These are phyloP conservation scores for Lacerta viridis DNA, from an alignment of 2,797 vertebrate species.

Conservation along the genomic window DNA sequence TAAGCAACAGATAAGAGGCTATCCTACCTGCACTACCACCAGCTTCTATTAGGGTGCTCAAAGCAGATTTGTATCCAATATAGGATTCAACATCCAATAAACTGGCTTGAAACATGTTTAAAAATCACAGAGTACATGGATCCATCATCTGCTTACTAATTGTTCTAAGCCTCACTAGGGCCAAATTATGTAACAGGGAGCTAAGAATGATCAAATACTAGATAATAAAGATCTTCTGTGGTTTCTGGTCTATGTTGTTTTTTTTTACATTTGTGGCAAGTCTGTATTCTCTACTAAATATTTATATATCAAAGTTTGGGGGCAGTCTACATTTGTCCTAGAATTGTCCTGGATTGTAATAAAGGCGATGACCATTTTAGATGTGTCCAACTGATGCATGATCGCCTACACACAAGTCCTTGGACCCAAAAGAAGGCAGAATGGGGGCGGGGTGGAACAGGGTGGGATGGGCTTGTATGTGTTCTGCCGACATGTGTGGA, in stretches of 20 bases:
- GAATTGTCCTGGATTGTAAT: neutral
- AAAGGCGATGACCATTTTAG: neutral
- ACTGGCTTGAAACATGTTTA: neutral
- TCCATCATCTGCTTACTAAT: neutral
- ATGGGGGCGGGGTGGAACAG: no score
- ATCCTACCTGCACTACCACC: no score
- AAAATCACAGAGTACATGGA: neutral
- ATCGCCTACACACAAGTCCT: no score
- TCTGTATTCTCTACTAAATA: neutral
- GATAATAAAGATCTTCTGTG: neutral
- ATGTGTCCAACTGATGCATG: no score
- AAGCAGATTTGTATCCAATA: neutral
- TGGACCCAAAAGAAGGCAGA: no score
- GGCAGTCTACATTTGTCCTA: no score
- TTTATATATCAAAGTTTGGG: neutral
- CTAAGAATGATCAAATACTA: neutral
- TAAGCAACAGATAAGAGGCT: neutral
- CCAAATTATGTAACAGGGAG: neutral
- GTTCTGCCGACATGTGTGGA: no score
- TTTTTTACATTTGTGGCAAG: neutral
- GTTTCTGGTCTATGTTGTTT: neutral
- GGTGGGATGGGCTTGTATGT: no score
- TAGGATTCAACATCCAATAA: neutral
- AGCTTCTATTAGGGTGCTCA: neutral
- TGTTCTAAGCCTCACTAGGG: neutral